A percentile compares a stretch with the other conserved stretches of the same genome.
Evolutionary conservation across 2,113 vertebrate genomes (phyloP).

Genomic region (Drymodes brunneopygia): DNA sequence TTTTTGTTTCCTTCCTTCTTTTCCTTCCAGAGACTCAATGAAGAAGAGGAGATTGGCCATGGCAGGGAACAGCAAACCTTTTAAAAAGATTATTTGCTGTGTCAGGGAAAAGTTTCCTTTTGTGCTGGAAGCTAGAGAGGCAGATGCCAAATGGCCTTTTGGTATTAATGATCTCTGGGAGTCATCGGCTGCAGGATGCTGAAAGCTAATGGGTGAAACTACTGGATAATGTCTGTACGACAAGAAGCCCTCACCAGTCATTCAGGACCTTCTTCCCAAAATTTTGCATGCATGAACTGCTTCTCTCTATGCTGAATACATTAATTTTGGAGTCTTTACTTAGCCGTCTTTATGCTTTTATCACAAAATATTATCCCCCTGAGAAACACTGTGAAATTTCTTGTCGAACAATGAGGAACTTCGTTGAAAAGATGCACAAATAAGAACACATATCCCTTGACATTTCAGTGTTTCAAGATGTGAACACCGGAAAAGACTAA

Average conservation of each 20-base stretch:
- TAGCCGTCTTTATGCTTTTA: background rate
- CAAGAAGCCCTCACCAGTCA: background rate
- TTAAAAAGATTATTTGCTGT: background rate
- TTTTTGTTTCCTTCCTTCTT: background rate
- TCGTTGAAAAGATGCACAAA: background rate
- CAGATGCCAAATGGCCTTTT: background rate
- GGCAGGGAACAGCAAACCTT: background rate
- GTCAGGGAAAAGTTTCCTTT: background rate
- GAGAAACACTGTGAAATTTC: background rate
- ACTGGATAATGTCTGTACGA: background rate
- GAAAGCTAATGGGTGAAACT: background rate
- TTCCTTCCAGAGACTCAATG: background rate
- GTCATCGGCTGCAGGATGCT: fast-evolving
- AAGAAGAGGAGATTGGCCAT: background rate
- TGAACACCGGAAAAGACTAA: background rate
- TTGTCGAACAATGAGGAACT: background rate
- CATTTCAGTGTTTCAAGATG: background rate
- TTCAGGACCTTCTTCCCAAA: background rate
- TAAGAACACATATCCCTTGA: background rate
- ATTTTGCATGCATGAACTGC: fast-evolving
- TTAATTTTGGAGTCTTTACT: background rate
- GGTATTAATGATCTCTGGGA: background rate
- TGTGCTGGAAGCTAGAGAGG: background rate
- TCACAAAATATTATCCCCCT: background rate
- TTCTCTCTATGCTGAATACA: background rate